phyloP scores from a whole-genome alignment of 2,888 invertebrate species.

The Reticulitermes lucifugus region DNA sequence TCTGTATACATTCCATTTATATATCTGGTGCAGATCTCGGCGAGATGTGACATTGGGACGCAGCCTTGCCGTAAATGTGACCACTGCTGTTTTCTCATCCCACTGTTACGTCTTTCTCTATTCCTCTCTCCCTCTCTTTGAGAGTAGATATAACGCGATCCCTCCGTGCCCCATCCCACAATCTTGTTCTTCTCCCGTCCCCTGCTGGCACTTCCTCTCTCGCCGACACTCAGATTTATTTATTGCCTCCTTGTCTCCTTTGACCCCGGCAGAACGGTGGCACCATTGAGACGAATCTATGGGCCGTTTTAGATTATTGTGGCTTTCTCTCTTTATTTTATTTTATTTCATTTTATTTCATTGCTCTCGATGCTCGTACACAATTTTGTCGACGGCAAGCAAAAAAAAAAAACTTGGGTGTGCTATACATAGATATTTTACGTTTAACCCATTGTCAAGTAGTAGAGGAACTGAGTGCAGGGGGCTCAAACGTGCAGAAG shows the following conservation, averaged over 20 bases:
- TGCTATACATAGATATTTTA: conserved; percentile 32
- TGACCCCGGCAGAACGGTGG: conserved; percentile 49
- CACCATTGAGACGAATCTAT: conserved; percentile 51
- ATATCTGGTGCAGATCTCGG: no score
- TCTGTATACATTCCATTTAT: no score
- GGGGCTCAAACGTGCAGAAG: background rate
- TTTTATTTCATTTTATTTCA: conserved; percentile 35
- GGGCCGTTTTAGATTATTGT: conserved; percentile 51
- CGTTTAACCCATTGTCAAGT: conserved; percentile 38
- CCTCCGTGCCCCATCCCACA: background rate
- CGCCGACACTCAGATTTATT: conserved; percentile 46
- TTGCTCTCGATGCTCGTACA: conserved; percentile 35
- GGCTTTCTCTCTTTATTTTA: conserved; percentile 47
- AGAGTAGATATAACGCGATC: conserved; percentile 23
- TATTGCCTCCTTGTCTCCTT: conserved; percentile 49
- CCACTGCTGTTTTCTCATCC: conserved; percentile 10
- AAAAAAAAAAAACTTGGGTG: background rate
- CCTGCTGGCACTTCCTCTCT: conserved; percentile 35
- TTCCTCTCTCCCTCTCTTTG: conserved; percentile 8
- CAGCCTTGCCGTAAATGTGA: background rate
- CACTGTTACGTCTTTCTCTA: conserved; percentile 11
- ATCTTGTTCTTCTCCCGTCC: conserved; percentile 38
- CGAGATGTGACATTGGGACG: background rate
- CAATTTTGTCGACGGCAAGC: conserved; percentile 28
- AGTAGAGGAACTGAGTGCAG: background rate